Evolutionary conservation across 2,888 invertebrate species (phyloP), one percentile per base, ranked within the genome.

Genomic region (Pammene fasciana): DNA sequence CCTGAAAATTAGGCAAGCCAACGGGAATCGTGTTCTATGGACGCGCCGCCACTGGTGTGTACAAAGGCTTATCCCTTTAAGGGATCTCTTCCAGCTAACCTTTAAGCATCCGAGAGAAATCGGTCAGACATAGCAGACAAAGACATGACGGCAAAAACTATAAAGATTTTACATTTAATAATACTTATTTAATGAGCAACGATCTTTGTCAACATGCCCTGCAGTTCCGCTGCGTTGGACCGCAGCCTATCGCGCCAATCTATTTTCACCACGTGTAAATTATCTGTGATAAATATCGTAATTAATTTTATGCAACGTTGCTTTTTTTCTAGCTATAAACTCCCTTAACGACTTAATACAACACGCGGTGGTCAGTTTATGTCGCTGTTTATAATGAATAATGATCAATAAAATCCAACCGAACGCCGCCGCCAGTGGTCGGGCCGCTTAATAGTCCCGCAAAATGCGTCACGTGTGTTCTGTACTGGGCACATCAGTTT

Each of bases 371-470:
- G 80, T 80, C 82, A 80, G 82, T 84, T 80, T 76, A 86, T 78
- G 83, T 78, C 78, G 78, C 77, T 82, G 76, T 85, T 88, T 83
- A 86, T 86, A 87, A 87, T 86, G 87, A 89, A 83, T 88, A 87
- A 90, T 86, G 86, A 86, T 85, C 88, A 86, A 90, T 89, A 88
- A 90, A 88, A 84, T 76, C 76, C 78, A 77, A 78, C 81, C 79
- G 81, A 84, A 86, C 82, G 82, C 79, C 82, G 81, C 82, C 81
- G 76, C 80, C 78, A 75, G 79, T 79, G 80, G 75, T 76, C 75
- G 70, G 72, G 78, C 73, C 72, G 79, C 77, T 79, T 72, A 70
- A 66, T 67, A 67, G 59, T 54, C 38, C 54, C 52, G 65, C 38
- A 57, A 52, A 41, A 61, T 46, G 54, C 14, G 45, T 18, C 46